phyloP scores from a whole-genome alignment of 2,113 vertebrate species.

The Grus americana region DNA sequence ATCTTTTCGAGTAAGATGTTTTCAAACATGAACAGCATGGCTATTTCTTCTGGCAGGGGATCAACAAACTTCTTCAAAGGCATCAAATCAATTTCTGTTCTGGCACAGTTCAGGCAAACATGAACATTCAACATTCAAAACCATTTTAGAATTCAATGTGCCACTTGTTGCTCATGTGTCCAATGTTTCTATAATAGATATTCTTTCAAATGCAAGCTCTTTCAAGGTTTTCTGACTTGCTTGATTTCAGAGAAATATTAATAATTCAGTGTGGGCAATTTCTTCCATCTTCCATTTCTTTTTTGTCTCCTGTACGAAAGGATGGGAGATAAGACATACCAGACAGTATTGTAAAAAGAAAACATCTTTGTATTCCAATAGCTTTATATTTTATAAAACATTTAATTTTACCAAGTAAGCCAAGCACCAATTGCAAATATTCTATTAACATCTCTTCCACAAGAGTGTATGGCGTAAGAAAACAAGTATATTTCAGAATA shows the following conservation, averaged over 20 bases:
- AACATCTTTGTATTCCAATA: background rate
- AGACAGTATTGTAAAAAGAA: background rate
- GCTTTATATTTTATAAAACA: background rate
- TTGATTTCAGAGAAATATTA: background rate
- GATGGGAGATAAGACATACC: background rate
- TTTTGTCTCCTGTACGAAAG: background rate
- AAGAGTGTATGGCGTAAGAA: background rate
- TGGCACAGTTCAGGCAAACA: background rate
- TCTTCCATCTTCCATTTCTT: background rate
- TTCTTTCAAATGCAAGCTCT: background rate
- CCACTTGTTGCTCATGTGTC: background rate
- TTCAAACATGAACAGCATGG: constrained; percentile 9
- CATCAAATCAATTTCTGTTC: constrained; percentile 5
- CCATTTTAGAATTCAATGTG: background rate
- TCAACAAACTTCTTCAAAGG: constrained; percentile 13
- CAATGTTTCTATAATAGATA: background rate
- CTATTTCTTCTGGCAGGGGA: constrained; percentile 3
- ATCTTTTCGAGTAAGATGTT: background rate
- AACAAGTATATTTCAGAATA: background rate
- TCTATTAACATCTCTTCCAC: background rate
- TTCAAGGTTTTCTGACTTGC: background rate
- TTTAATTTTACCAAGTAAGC: background rate
- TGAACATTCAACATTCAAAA: background rate
- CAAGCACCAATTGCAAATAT: background rate
- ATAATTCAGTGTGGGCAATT: background rate